Evolutionary conservation across 1,140 invertebrate species (phyloP), one percentile per base, ranked within the genome.

Genomic region (Drosophila equinoxialis): DNA sequence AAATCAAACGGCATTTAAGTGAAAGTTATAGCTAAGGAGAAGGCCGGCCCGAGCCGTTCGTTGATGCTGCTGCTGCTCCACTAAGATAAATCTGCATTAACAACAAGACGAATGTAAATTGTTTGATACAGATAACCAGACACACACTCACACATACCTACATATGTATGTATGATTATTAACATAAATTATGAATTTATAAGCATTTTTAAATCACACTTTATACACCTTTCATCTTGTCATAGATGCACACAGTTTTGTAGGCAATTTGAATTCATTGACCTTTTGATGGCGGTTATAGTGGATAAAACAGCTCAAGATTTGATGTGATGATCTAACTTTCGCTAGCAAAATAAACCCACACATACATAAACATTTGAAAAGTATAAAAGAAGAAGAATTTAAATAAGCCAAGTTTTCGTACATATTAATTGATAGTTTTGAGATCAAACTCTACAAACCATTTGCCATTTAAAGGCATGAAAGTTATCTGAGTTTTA

Each of bases 21-120:
- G 74, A 76, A 76, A 76, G 74, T 76, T 48, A 42, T 51, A 55
- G 55, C 45, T 5, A 20, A 51, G 17, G 20, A 51, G 37, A 39
- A 39, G 45, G 45, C 20, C 17, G 17, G 20, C 17, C n/a, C 14
- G 17, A 6, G 57, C 57, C 17, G 33, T 6, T 14, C 35, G 30
- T 60, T 41, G 26, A 17, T 54, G 63, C 35, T 54, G 65, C 45
- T 54, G 65, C 55, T 64, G 74, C 62, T 71, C 68, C 23, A 71
- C 64, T 71, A 71, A 58, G 55, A 58, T 58, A 35, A 58, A 58
- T 58, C 55, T 58, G 55, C 57, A 59, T 59, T 59, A 59, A 51
- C 72, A 63, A 26, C 20, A 39, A 37, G 54, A 20, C 33, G 17
- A 35, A 74, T 71, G 54, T 60, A 59, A 59, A 59, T 59, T 39